Evolutionary conservation across 2,888 invertebrate genomes (phyloP), one percentile per base, ranked within the genome.

Genomic region (Ennomos fuscantarius): DNA sequence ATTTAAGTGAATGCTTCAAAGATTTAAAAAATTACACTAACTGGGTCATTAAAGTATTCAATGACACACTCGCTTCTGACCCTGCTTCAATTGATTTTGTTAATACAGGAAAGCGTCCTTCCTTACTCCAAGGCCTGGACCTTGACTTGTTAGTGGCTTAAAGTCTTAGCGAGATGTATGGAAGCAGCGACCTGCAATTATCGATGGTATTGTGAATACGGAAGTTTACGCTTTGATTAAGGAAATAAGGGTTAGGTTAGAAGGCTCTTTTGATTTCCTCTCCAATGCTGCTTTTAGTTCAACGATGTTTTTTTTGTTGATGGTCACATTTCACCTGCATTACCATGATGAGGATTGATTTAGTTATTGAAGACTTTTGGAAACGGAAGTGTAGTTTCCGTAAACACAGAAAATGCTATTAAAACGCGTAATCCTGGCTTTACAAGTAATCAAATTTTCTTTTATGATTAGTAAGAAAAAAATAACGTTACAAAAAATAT

Each of bases 61-160:
- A 15, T 24, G 54, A 33, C 13, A 33, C 31, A 45, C 33, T 45
- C 44, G 42, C 62, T 63, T 65, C 64, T 37, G 60, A 44, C 36
- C 54, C 15, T 41, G 45, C 34, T 55, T 40, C 45, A 35, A 60
- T 68, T 49, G 59, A 57, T 59, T 67, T 54, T 53, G 58, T 58
- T 34, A 42, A 31, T 35, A 44, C 44, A 13, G 42, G 53, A 37
- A 45, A 35, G 33, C 52, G 56, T 56, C 59, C 61, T 65, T 74
- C 55, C 55, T 43, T 24, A 24, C 24, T 39, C 48, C 65, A 63
- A 72, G 72, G 68, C 44, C 56, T 13, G 35, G 59, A 59, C 70
- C 72, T 76, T 76, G 73, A 72, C 69, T 71, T 68, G 58, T 66
- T 55, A 62, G 43, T 44, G 11, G 39, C 61, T 62, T 66, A 64